Base-by-base conservation (phyloP, 2,113 vertebrate genomes). In the Coryphaenoides rupestris region DNA sequence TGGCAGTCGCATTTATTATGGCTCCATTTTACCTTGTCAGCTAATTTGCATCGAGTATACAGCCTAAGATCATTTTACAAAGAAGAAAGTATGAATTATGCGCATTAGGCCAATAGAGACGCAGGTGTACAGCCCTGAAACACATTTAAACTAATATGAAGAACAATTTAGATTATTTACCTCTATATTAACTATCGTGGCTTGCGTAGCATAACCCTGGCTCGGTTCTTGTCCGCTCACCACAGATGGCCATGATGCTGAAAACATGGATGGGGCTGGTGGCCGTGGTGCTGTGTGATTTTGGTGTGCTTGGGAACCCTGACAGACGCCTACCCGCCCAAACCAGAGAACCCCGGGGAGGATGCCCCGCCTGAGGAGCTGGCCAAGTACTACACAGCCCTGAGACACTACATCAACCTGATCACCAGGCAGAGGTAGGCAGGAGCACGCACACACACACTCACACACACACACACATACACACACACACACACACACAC, bases 401-500 rank as follows among this genome's bases (percentile, higher is more conserved):
- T 98, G 15, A 93, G 95, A 78, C 94, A 96, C 87, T 96, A 96
- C 88, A 94, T 98, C 88, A 96, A 98, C 77, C 88, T 95, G 79
- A 93, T 96, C 84, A 97, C 95, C 17, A 86, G 95, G 81, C 95
- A 97, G 86, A 90, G 95, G 95, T 96, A 84, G 76, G 33, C 24
- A 3, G 33, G 9, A 7, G 84, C 17, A 17, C 4, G 2, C 59
- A n/a, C 49, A 23, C 16, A 55, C 40, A 15, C 58, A 47, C 28
- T 2, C n/a, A 40, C 12, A 19, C 26, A 40, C 57, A 40, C 16
- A 19, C 24, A 40, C 33, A 40, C 28, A 33, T 10, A 33, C 28
- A 33, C 28, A 19, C 49, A 50, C n/a, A 55, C 40, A 15, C 58
- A 47, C 28, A 12, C n/a, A 40, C 12, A 19, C 26, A 40, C 57